These are phyloP conservation scores for Clarias pachynema DNA, from an alignment of 2,797 vertebrate species.

Conservation along the genomic window DNA sequence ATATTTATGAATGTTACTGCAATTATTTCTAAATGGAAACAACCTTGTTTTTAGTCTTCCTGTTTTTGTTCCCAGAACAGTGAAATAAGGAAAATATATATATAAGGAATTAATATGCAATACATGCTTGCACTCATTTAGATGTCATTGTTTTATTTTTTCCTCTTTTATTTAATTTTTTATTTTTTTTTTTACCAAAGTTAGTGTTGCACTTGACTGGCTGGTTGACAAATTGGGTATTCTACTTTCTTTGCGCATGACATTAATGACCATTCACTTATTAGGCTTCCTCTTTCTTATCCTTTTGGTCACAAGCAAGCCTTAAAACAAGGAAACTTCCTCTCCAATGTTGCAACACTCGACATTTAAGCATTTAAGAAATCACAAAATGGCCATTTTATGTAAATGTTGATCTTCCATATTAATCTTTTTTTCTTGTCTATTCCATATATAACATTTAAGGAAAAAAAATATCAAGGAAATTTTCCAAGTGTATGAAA, in stretches of 20 bases:
- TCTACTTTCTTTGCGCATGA: conserved; percentile 77
- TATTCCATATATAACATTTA: conserved; percentile 76
- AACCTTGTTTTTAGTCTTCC: conserved; percentile 85
- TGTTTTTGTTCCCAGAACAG: conserved; percentile 75
- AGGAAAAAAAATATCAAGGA: conserved; percentile 76
- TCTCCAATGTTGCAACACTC: conserved; percentile 69
- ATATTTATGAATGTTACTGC: conserved; percentile 87
- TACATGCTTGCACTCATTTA: conserved; percentile 92
- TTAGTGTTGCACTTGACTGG: conserved; percentile 85
- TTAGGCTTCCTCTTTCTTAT: conserved; percentile 67
- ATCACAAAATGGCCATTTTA: conserved; percentile 79
- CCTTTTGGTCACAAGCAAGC: conserved; percentile 85
- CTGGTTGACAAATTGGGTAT: conserved; percentile 69
- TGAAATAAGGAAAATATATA: conserved; percentile 75
- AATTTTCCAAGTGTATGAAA: conserved; percentile 84
- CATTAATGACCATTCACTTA: conserved; percentile 61
- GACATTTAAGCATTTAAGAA: conserved; percentile 14
- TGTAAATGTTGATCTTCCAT: conserved; percentile 88
- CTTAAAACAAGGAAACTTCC: conserved; percentile 85
- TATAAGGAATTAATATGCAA: conserved; percentile 86
- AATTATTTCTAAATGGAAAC: conserved; percentile 71
- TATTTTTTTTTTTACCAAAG: conserved; percentile 88
- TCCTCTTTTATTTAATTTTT: conserved; percentile 79
- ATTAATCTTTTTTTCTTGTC: conserved; percentile 84
- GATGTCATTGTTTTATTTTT: conserved; percentile 75